Conservation (phyloP, 37 sponge, comb jelly and placozoan genomes). For the Geodia barretti region DNA sequence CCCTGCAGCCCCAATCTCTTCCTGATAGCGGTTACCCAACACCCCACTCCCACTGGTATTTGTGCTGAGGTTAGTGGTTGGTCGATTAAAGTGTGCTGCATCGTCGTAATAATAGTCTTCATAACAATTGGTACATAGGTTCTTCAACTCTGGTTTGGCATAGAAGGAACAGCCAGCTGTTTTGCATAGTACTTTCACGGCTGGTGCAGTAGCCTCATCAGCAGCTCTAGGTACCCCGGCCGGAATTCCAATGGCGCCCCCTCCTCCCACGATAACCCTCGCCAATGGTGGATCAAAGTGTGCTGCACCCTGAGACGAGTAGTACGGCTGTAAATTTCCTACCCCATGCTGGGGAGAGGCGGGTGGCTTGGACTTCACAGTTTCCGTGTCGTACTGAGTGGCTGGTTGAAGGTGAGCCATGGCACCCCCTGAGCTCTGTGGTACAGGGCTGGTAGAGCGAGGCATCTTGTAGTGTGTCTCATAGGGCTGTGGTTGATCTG, state of each 20-base stretch:
- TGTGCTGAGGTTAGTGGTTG: neutral
- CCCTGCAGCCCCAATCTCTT: neutral
- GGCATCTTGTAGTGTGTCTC: too few species aligned
- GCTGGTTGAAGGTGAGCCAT: too few species aligned
- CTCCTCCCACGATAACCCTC: neutral
- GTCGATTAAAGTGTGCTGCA: too few species aligned
- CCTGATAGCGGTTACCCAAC: neutral
- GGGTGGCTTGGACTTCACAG: too few species aligned
- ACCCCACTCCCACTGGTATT: neutral
- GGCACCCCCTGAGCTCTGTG: too few species aligned
- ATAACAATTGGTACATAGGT: conserved; percentile 35
- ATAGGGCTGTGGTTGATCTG: too few species aligned
- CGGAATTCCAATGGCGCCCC: neutral
- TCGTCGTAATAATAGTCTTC: conserved; percentile 10
- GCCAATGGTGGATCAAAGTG: neutral
- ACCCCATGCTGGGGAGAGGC: too few species aligned
- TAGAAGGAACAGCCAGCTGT: conserved; percentile 50
- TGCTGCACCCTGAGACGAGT: too few species aligned
- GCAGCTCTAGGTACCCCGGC: neutral
- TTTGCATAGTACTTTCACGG: conserved; percentile 33
- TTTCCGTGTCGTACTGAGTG: too few species aligned
- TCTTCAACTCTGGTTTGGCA: neutral
- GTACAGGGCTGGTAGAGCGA: too few species aligned
- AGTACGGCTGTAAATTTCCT: too few species aligned
- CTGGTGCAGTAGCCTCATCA: conserved; percentile 4